Percentiles rank a stretch among this genome's conserved stretches.
phyloP scores from a whole-genome alignment of 2,113 vertebrate genomes.

The Muscicapa adusta region DNA sequence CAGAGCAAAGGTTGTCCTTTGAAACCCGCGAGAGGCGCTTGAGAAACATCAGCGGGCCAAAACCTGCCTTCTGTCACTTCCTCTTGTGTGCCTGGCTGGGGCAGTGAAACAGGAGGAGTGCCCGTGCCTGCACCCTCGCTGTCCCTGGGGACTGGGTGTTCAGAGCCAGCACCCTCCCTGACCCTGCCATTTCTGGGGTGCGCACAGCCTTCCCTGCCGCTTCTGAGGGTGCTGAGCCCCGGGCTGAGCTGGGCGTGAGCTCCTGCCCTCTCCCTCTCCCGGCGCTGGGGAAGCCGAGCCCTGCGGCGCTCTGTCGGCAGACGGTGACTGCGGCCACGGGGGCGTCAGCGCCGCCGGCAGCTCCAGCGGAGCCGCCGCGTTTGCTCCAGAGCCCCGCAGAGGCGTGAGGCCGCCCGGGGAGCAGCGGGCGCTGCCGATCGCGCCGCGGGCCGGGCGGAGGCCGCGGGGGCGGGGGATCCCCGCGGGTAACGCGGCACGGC shows the following conservation, averaged over 20 bases:
- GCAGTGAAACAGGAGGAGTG: neutral
- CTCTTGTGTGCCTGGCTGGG: neutral
- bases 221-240: neutral
- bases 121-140: neutral
- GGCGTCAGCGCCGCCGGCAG: neutral
- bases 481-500: neutral
- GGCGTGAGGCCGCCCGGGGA: neutral
- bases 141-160: neutral
- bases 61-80: neutral
- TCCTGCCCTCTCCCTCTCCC: rapidly evolving
- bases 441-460: rapidly evolving
- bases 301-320: neutral
- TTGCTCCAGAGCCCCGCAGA: rapidly evolving
- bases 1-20: neutral
- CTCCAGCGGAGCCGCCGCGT: neutral
- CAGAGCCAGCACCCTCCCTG: rapidly evolving
- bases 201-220: neutral
- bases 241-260: rapidly evolving
- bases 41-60: neutral
- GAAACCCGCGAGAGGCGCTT: neutral
- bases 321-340: neutral
- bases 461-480: neutral
- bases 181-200: neutral
- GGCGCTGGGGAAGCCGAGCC: rapidly evolving
- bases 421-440: neutral